These are phyloP conservation scores for Scaptomyza flava DNA, from an alignment of 2,888 invertebrate species.

Conservation along the genomic window DNA sequence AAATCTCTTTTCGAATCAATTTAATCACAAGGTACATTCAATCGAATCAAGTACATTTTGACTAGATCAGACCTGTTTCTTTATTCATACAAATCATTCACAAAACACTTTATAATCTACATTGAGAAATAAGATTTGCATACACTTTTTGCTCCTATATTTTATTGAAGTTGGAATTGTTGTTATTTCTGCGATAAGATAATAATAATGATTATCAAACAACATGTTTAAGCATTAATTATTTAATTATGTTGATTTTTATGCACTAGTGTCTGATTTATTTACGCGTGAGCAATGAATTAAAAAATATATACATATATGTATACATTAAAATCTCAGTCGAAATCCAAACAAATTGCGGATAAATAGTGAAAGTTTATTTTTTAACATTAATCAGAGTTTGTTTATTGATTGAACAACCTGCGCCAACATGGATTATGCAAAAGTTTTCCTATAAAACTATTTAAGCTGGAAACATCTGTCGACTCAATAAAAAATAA, in stretches of 20 bases:
- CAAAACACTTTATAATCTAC: conserved; percentile 55
- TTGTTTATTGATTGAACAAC: conserved; percentile 33
- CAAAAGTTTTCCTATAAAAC: conserved; percentile 22
- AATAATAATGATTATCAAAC: conserved; percentile 31
- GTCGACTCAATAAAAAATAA: not conserved
- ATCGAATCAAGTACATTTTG: too few species aligned
- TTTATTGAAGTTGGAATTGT: conserved; percentile 17
- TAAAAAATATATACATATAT: conserved; percentile 6
- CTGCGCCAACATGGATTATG: conserved; percentile 5
- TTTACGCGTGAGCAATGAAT: conserved; percentile 32
- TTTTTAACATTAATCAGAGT: conserved; percentile 25
- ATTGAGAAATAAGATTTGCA: conserved; percentile 30
- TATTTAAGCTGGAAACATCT: conserved; percentile 16
- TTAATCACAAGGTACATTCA: not conserved
- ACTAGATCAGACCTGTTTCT: not conserved
- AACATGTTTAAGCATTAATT: conserved; percentile 35
- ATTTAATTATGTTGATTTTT: conserved; percentile 66
- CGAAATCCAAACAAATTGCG: conserved; percentile 21
- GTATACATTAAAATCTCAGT: not conserved
- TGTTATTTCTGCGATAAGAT: conserved; percentile 16
- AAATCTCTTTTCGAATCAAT: too few species aligned
- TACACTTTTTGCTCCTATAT: conserved; percentile 13
- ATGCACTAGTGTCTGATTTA: conserved; percentile 61
- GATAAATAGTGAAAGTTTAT: conserved; percentile 21
- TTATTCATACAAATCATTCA: conserved; percentile 33